Conservation (phyloP, 2,888 invertebrate genomes). For the Himalopsyche kuldschensis region DNA sequence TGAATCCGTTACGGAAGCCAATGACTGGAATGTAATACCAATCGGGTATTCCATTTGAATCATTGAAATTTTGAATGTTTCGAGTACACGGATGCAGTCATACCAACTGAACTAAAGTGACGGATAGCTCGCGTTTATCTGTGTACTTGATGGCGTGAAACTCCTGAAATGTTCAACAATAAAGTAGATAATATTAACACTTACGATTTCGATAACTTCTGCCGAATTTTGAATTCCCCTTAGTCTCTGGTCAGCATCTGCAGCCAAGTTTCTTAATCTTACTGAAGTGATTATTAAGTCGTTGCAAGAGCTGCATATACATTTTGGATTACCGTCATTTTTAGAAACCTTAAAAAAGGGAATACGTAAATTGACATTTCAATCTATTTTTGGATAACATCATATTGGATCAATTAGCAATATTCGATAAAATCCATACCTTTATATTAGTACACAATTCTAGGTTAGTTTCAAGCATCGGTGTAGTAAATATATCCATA, state of each 20-base stretch:
- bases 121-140: too few species aligned
- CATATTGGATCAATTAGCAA: too few species aligned
- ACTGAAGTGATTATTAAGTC: background rate
- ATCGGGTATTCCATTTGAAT: too few species aligned
- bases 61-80: too few species aligned
- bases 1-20: too few species aligned
- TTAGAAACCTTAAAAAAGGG: background rate
- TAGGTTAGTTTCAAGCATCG: slow-evolving; percentile 6
- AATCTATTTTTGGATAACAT: too few species aligned
- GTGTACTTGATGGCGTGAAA: too few species aligned
- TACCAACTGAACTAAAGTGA: too few species aligned
- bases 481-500: slow-evolving; percentile 9
- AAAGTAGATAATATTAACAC: background rate
- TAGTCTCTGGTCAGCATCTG: background rate
- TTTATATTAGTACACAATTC: slow-evolving; percentile 7
- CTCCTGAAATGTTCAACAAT: too few species aligned
- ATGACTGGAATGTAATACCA: too few species aligned
- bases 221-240: background rate
- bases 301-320: slow-evolving; percentile 15
- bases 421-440: background rate
- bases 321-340: slow-evolving; percentile 10
- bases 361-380: too few species aligned
- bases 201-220: background rate
- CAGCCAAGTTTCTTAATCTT: background rate
- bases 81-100: too few species aligned